phyloP scores from a whole-genome alignment of 2,113 vertebrate genomes.

The Alethe diademata region DNA sequence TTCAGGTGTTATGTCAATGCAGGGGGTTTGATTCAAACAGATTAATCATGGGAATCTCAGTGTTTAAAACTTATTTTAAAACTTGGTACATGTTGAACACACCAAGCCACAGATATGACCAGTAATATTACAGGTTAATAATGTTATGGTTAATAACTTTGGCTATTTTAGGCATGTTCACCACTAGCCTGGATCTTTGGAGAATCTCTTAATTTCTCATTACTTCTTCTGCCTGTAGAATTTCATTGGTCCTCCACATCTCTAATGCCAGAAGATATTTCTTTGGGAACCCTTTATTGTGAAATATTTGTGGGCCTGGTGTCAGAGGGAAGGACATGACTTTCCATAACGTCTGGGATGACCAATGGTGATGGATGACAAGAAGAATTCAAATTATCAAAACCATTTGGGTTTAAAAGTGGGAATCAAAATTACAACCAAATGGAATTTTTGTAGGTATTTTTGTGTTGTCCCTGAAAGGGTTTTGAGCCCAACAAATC shows the following conservation, averaged over 20 bases:
- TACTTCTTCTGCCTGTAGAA: neutral
- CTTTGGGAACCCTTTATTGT: neutral
- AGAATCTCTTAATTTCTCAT: neutral
- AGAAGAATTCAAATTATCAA: neutral
- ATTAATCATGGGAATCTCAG: neutral
- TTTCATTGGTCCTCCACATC: neutral
- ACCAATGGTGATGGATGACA: neutral
- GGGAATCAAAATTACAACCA: neutral
- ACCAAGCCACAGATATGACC: neutral
- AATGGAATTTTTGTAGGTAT: neutral
- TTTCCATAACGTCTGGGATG: neutral
- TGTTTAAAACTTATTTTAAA: neutral
- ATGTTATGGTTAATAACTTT: neutral
- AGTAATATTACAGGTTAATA: neutral
- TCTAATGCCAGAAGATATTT: no score
- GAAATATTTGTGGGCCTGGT: neutral
- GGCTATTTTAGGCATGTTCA: neutral
- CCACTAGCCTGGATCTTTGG: neutral
- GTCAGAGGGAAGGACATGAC: neutral
- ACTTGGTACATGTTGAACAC: neutral
- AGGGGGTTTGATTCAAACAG: neutral
- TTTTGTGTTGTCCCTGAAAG: neutral
- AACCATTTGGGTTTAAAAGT: neutral
- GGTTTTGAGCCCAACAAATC: neutral
- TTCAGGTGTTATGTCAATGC: neutral